Conservation (phyloP, 2,113 vertebrate species). For the Coreoperca whiteheadi region DNA sequence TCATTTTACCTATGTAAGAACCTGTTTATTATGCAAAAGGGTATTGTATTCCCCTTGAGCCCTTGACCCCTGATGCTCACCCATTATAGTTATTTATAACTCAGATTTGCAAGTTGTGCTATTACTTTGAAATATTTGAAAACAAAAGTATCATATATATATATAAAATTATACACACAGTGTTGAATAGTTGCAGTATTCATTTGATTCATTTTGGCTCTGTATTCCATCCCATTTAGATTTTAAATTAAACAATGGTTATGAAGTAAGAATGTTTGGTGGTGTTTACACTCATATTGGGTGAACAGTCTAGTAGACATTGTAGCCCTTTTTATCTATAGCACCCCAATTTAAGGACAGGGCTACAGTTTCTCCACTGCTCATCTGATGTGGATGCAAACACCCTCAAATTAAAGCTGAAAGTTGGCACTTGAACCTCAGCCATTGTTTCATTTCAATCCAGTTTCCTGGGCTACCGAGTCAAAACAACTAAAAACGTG, state of each 20-base stretch:
- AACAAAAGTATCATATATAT: background rate
- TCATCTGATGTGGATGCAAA: constrained; percentile 1
- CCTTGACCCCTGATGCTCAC: background rate
- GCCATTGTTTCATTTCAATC: background rate
- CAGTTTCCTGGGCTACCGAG: background rate
- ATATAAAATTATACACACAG: no score
- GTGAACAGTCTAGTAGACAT: background rate
- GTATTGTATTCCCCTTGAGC: background rate
- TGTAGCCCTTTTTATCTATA: background rate
- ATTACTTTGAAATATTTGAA: background rate
- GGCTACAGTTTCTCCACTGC: background rate
- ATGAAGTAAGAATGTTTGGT: background rate
- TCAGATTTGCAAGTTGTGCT: background rate
- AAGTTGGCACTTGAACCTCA: background rate
- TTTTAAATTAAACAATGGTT: background rate
- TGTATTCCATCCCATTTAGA: background rate
- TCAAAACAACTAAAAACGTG: constrained; percentile 6
- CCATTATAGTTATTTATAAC: background rate
- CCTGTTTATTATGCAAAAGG: background rate
- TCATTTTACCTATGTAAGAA: background rate
- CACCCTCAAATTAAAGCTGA: background rate
- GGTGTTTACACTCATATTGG: background rate
- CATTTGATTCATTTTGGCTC: background rate
- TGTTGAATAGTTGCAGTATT: background rate
- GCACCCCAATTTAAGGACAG: background rate